Evolutionary conservation across 2,888 invertebrate genomes (phyloP).

Genomic region (Parnassius apollo): DNA sequence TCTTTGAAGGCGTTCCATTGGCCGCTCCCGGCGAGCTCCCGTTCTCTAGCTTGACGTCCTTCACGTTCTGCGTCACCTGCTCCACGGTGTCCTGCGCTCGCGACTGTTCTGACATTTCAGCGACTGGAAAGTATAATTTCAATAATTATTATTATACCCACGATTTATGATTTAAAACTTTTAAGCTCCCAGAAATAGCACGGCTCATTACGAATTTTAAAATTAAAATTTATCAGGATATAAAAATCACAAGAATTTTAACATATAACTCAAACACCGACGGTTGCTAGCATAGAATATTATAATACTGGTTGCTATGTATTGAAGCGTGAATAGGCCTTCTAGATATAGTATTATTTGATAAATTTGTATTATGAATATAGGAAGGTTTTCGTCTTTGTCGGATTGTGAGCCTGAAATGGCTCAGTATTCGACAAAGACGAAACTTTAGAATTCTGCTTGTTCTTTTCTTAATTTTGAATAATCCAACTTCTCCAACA

Average conservation of each 20-base stretch:
- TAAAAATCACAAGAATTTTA: not conserved
- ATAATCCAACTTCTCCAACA: too few relatives aligned
- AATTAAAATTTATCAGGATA: not conserved
- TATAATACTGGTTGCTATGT: too few relatives aligned
- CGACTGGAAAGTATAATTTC: constrained; percentile 24
- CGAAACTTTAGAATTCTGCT: too few relatives aligned
- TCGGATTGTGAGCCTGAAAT: too few relatives aligned
- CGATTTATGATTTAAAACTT: not conserved
- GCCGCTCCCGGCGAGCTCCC: constrained; percentile 62
- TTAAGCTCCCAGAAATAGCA: not conserved
- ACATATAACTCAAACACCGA: not conserved
- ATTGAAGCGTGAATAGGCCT: too few relatives aligned
- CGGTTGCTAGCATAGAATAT: too few relatives aligned
- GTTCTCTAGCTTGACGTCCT: constrained; percentile 80
- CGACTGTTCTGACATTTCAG: constrained; percentile 56
- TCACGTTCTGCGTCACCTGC: constrained; percentile 70
- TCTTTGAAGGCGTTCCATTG: constrained; percentile 66
- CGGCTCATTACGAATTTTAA: too few relatives aligned
- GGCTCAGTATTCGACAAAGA: too few relatives aligned
- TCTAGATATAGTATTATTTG: too few relatives aligned
- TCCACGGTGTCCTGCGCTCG: constrained; percentile 55
- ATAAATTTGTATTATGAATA: too few relatives aligned
- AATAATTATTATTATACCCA: not conserved
- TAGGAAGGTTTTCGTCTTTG: too few relatives aligned
- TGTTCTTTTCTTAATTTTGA: too few relatives aligned